phyloP scores from a whole-genome alignment of 1,140 invertebrate genomes.

The Olivierus martensii region DNA sequence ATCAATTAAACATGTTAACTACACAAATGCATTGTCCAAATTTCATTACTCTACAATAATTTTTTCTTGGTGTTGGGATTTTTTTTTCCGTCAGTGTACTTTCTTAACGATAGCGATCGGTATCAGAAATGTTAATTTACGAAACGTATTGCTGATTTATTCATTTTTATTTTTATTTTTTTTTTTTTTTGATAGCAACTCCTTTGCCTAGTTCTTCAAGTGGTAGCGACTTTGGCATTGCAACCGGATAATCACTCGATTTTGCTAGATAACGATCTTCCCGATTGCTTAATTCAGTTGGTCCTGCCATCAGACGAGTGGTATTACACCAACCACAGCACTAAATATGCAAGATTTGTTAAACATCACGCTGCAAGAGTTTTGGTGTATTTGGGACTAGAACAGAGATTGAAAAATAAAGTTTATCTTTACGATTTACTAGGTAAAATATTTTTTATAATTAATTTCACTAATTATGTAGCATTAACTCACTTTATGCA shows the following conservation, averaged over 20 bases:
- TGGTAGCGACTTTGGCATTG: conserved; percentile 46
- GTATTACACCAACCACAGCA: conserved; percentile 60
- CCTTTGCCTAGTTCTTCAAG: conserved; percentile 49
- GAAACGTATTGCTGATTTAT: too few relatives aligned
- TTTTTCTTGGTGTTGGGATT: too few relatives aligned
- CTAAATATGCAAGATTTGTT: conserved; percentile 51
- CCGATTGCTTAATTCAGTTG: conserved; percentile 49
- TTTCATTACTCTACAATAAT: too few relatives aligned
- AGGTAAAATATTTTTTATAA: conserved; percentile 16
- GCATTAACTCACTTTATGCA: too few relatives aligned
- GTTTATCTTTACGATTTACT: conserved; percentile 38
- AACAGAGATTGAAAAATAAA: conserved; percentile 36
- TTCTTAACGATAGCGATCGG: too few relatives aligned
- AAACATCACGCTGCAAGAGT: conserved; percentile 54
- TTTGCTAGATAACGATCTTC: conserved; percentile 44
- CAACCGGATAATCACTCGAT: conserved; percentile 40
- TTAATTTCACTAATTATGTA: background rate
- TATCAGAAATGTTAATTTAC: too few relatives aligned
- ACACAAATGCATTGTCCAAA: too few relatives aligned
- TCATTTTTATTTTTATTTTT: too few relatives aligned
- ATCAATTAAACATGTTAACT: too few relatives aligned
- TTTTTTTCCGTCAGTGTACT: too few relatives aligned
- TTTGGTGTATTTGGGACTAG: conserved; percentile 43
- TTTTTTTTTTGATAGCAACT: conserved; percentile 43
- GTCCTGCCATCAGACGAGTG: conserved; percentile 55